A percentile compares a stretch with the other conserved stretches of the same genome.
Evolutionary conservation across 2,888 invertebrate species (phyloP).

Genomic region (Leucania comma): DNA sequence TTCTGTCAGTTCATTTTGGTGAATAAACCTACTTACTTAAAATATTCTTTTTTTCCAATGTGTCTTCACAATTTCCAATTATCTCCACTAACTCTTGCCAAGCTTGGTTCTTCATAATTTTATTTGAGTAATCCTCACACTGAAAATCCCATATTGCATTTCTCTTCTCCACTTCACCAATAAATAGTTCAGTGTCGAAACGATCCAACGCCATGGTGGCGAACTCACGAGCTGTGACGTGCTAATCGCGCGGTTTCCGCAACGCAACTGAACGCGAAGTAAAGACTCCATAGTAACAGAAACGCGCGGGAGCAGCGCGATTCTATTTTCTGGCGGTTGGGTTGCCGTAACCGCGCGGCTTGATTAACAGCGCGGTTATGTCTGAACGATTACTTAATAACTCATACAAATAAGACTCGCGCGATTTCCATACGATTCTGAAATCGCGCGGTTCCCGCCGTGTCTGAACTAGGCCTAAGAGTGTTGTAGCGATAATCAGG

Average conservation of each 20-base stretch:
- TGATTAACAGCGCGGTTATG: constrained; percentile 51
- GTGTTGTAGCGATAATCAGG: no score
- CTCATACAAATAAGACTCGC: no score
- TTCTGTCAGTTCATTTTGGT: no score
- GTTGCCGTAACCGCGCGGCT: constrained; percentile 56
- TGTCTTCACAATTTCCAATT: constrained; percentile 14
- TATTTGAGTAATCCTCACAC: constrained; percentile 1
- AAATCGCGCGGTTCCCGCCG: no score
- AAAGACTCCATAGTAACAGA: constrained; percentile 58
- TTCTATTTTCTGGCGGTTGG: constrained; percentile 59
- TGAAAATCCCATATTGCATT: background rate
- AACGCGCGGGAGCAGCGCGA: constrained; percentile 57
- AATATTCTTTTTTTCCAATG: no score
- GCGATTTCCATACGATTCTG: no score
- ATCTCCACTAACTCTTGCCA: constrained; percentile 27
- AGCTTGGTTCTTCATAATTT: constrained; percentile 24
- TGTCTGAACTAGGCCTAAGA: no score
- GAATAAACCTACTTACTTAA: no score
- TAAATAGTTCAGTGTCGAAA: constrained; percentile 60
- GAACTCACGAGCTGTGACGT: constrained; percentile 47
- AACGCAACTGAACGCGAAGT: constrained; percentile 61
- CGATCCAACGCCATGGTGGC: constrained; percentile 58
- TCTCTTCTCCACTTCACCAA: no score
- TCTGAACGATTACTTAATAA: no score
- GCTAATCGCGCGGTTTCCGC: constrained; percentile 59